Evolutionary conservation across 2,113 vertebrate genomes (phyloP), one percentile per base, ranked within the genome.

Genomic region (Clarias gariepinus): DNA sequence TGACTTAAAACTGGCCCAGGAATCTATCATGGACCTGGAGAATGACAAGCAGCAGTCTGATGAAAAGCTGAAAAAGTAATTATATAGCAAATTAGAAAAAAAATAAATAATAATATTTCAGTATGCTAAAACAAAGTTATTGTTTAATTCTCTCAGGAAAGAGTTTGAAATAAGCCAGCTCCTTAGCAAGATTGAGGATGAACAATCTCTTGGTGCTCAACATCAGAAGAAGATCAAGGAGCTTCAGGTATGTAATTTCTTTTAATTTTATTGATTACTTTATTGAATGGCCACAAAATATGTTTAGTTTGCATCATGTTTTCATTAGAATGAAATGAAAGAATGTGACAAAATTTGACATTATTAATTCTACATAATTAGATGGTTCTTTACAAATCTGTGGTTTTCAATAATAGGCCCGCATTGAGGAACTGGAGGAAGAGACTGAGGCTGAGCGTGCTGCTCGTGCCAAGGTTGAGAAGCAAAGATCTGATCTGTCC

Each of bases 1-100:
- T 1, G 93, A 94, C 90, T 61, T 94, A 88, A 95, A 94, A 90
- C 92, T 90, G 81, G 91, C 94, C n/a, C 94, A 95, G 80, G 82
- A 77, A 81, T 84, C 52, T 21, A 94, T 95, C 82, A 81, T 94
- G 63, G 93, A 93, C 28, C 81, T 94, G 47, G 90, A 94, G 80
- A 91, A 94, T 30, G 86, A 91, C 88, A 91, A 91, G 74, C 90
- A 91, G 79, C 88, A 91, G 82, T 90, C 89, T 90, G 88, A 88
- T 79, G 87, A 93, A 91, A 91, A 94, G 91, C 87, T 92, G 2
- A 91, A 91, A 16, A 90, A 90, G 90, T 91, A 86, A 91, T 18
- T 64, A 30, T 57, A 16, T 2, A 19, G 3, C 19, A 9, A 52
- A 57, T 47, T 2, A 21, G 6, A 25, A 36, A 12, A 18, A 25